Evolutionary conservation across 2,888 invertebrate genomes (phyloP), one percentile per base, ranked within the genome.

Genomic region (Volucella inanis): DNA sequence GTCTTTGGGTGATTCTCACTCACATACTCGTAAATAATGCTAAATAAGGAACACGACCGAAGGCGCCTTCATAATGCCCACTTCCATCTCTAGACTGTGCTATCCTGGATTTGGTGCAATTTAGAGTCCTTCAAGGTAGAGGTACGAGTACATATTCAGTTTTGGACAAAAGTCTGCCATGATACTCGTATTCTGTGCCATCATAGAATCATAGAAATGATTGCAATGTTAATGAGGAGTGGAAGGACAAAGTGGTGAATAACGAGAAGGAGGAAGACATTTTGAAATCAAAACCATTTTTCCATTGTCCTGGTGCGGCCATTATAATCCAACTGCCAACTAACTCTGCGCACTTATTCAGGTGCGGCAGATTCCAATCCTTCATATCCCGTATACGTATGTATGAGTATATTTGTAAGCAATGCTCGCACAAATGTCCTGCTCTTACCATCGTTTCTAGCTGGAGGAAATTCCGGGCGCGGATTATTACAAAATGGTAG

Each of bases 401-500:
- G 31, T 31, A 31, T 6, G 6, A 4, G 18, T 22, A 22, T 22
- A 22, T 31, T 31, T 6, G 6, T 49, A 43, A 47, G 67, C 64
- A 65, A 59, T 45, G 38, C 61, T 15, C 6, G 61, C 43, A 59
- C 76, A 85, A 81, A 81, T 85, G 85, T 80, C 76, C 72, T 76
- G 57, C 77, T 38, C 12, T 4, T 6, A 31, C 31, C 31, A 31
- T 45, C 8, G 41, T 54, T 9, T 9, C 59, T 74, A 49, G 74
- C 62, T 61, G 41, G 54, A 71, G 67, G 49, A 74, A 52, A 68
- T 68, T 54, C 67, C 15, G 57, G 55, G 50, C 50, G 57, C 50
- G 57, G 55, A 68, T 81, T 85, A 81, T 85, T 85, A 81, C 80
- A 79, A 64, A 84, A 76, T 67, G 76, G 57, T 50, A 78, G 31